Conservation (phyloP, 2,797 vertebrate genomes). For the Setipinna tenuifilis region DNA sequence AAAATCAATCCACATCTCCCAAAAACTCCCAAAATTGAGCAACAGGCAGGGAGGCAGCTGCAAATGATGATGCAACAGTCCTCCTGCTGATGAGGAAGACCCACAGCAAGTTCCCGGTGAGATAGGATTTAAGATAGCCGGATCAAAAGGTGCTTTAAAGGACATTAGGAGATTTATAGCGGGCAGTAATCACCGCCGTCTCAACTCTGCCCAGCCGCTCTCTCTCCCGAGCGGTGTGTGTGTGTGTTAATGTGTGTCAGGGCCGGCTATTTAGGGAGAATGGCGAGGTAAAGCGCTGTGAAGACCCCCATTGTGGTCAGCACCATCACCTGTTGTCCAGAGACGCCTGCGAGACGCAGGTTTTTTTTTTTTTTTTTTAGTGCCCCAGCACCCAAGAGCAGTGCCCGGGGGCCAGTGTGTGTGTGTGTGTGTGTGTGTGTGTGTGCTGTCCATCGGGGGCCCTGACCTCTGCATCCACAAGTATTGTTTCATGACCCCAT, state of each 20-base stretch:
- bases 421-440: slow-evolving; percentile 37
- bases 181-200: not conserved
- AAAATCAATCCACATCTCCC: too few relatives aligned
- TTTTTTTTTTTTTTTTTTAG: slow-evolving; percentile 21
- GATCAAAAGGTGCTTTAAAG: not conserved
- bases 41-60: not conserved
- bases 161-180: slow-evolving; percentile 10
- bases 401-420: slow-evolving; percentile 40
- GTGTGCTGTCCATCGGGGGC: slow-evolving; percentile 52
- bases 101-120: not conserved
- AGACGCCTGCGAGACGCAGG: slow-evolving; percentile 47
- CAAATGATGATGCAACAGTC: not conserved
- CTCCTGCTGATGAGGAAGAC: not conserved
- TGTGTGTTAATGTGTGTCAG: slow-evolving; percentile 12
- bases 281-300: slow-evolving; percentile 47
- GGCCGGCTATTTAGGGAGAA: slow-evolving; percentile 47
- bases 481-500: slow-evolving; percentile 54
- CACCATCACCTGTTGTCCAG: slow-evolving; percentile 54
- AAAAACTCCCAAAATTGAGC: too few relatives aligned
- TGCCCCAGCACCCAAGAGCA: not conserved
- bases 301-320: slow-evolving; percentile 44
- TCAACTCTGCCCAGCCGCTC: not conserved
- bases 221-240: too few relatives aligned
- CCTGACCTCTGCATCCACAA: slow-evolving; percentile 45
- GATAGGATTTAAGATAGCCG: too few relatives aligned